Base-by-base conservation (phyloP, 30 jellyfish, hydroid and myxozoan genomes). In the Pelagia noctiluca region DNA sequence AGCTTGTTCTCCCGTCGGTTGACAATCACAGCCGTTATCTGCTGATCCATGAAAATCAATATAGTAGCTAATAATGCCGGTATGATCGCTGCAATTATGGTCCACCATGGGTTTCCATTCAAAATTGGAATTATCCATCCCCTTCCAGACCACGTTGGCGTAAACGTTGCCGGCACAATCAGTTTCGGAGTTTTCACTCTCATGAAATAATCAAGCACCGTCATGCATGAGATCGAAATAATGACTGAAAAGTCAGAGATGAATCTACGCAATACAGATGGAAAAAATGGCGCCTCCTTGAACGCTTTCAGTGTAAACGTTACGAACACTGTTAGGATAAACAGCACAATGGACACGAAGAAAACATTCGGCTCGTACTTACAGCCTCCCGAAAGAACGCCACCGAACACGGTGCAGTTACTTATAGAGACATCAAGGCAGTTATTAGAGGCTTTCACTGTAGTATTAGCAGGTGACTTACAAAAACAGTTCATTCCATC, bases 1-100 rank as follows among this genome's bases (percentile, higher is more conserved):
- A 93, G 73, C 32, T 50, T 68, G 49, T 81, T 82, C 46, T 82
- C 88, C n/a, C 89, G 87, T 26, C 88, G 92, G 36, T 91, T 91
- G 76, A 87, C 93, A 60, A 79, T 71, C 24, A 86, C 83, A 29
- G 94, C 97, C 1, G 97, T 88, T 31, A 93, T 64, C 72, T 93
- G 98, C 50, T 93, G 96, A 35, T 93, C 98, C 88, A 84, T 75
- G 37, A 84, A 87, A 33, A 87, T 68, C 84, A 93, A 52, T 34
- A 76, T 74, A 32, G 97, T 76, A 0, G 90, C 85, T 19, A 82
- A 65, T 5, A 93, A 25, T 2, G 98, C 97, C 0, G 98, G 96
- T 13, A 93, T 50, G 28, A 93, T 23, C 26, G 98, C 97, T 19
- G 85, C 92, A 4, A 88, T 35, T 11, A 93, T 87, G 49, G 87